Base-by-base conservation (phyloP, 2,797 vertebrate genomes). In the Cossypha caffra region DNA sequence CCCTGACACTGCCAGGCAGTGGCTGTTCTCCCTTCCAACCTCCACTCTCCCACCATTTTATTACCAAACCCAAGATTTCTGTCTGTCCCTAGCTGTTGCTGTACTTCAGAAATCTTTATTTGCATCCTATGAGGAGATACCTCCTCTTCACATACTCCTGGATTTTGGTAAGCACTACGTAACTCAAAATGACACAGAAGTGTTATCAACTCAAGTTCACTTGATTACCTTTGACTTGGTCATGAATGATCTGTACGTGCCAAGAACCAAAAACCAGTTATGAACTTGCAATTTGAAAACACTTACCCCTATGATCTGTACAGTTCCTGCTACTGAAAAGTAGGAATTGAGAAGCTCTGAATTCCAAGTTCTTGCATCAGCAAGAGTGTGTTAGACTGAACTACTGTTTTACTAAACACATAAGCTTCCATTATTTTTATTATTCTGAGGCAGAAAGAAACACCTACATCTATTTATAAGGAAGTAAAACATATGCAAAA, bases 1-100 rank as follows among this genome's bases (percentile, higher is more conserved):
- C 0, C 0, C 20, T 3, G 1, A 11, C 51, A n/a, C 17, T 3
- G 0, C 4, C 29, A 50, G 9, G 37, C 31, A 66, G 25, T 86
- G 40, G 23, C 12, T 47, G 71, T 17, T 68, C 67, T 71, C 24
- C 59, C 19, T 58, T 66, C 51, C 33, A 93, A 7, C 2, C 29
- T 68, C 62, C 1, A 3, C 17, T 31, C 25, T 48, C 29, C 17
- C n/a, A 64, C 4, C 2, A 0, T 19, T 31, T 63, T 48, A 72
- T 18, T 11, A 85, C 10, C 24, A 72, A 64, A 0, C 1, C 5
- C 23, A 28, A 4, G 5, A 43, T 54, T 89, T 87, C 59, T 86
- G 21, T 38, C n/a, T 66, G 21, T 11, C 25, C 10, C 15, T 52
- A 61, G 48, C 19, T 59, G 17, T 25, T 71, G 33, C 35, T 71